Base-by-base conservation (phyloP, 2,888 invertebrate genomes). In the Cetonia aurata region DNA sequence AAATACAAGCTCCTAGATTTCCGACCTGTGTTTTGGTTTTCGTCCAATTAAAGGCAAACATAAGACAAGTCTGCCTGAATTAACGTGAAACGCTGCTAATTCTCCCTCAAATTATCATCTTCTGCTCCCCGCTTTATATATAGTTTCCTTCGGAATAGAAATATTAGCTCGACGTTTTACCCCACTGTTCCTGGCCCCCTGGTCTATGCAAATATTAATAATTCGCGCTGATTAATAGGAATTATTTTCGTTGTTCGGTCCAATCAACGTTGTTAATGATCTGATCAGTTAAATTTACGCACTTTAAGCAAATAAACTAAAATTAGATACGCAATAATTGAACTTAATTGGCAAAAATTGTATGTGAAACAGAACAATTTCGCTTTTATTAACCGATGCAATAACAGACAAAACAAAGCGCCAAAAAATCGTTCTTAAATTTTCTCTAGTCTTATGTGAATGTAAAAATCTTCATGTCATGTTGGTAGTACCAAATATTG, bases 1-100 rank as follows among this genome's bases (percentile, higher is more conserved):
- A 79, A 83, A 83, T 83, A 83, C 82, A 81, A 79, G 80, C 76
- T 80, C 81, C 77, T 77, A 77, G 83, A 83, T 83, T 83, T 83
- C 82, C 83, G 83, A 83, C 83, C 83, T 82, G 82, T 83, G 83
- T 84, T 84, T 83, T 82, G 84, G 84, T 84, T 84, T 84, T 82
- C 83, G 83, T 83, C 83, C 84, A 84, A 84, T 84, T 84, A 83
- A 83, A 83, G 83, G 82, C 82, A 83, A 83, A 84, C 83, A 83
- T 82, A 83, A 83, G 83, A 83, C 82, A 81, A 83, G 82, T 81
- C 80, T 81, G 82, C 81, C 78, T 79, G 82, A 82, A 83, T 83
- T 83, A 83, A 83, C 81, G 81, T 79, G 81, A 80, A 83, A 83
- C 81, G 82, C 80, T 82, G 82, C 82, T 83, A 83, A 83, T 83